Percentiles rank a stretch among this genome's conserved stretches.
phyloP scores from a whole-genome alignment of 2,888 invertebrate species.

The Antheraea yamamai region DNA sequence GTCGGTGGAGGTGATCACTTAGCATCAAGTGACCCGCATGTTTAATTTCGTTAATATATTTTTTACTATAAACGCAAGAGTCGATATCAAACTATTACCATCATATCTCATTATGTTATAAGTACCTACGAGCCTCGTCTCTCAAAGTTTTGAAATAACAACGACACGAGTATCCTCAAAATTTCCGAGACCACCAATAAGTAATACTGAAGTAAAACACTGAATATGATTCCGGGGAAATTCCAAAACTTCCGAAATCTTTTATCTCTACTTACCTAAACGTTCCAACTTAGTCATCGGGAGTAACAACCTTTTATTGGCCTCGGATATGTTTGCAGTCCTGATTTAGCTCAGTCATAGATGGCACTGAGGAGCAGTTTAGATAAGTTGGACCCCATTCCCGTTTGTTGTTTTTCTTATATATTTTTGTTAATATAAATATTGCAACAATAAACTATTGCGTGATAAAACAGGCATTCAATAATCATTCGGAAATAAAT shows the following conservation, averaged over 20 bases:
- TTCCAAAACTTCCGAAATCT: background rate
- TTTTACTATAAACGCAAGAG: too few relatives aligned
- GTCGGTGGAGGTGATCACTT: too few relatives aligned
- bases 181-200: background rate
- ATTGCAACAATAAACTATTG: too few relatives aligned
- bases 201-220: background rate
- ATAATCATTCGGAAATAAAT: background rate
- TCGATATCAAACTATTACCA: too few relatives aligned
- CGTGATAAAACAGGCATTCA: too few relatives aligned
- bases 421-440: too few relatives aligned
- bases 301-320: background rate
- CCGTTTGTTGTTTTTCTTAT: background rate
- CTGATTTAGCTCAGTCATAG: background rate
- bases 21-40: too few relatives aligned
- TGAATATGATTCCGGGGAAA: background rate
- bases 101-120: too few relatives aligned
- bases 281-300: background rate
- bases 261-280: background rate
- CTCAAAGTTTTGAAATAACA: background rate
- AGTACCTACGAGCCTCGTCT: too few relatives aligned
- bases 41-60: too few relatives aligned
- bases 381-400: background rate
- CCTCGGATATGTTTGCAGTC: conserved; percentile 4
- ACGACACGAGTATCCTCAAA: background rate
- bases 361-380: background rate